Base-by-base conservation (phyloP, 2,113 vertebrate genomes). In the Sylvilagus bachmani region DNA sequence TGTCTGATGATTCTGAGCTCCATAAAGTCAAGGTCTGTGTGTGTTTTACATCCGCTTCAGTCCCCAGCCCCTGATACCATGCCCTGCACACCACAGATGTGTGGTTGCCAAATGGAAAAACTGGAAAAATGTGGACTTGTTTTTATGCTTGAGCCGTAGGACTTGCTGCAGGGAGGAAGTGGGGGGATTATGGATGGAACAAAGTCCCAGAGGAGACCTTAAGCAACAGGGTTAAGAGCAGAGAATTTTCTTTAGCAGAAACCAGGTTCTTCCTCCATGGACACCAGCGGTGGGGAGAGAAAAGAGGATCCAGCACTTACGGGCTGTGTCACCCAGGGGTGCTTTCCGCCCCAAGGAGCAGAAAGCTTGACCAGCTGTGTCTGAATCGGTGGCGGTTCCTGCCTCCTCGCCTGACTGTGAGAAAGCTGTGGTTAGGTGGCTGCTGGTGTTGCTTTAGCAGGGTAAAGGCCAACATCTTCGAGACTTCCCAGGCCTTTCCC, bases 201-300 rank as follows among this genome's bases (percentile, higher is more conserved):
- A 29, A 19, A 16, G n/a, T 93, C 90, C 84, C 87, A 55, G 49
- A 86, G 70, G 82, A 82, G 44, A 79, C 73, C 71, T 81, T 80
- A 44, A 92, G 71, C 38, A 13, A 67, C 25, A 71, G 21, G 33
- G 69, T 94, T 62, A 88, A 95, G 31, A 86, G 36, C 78, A 95
- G 78, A 90, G 90, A 77, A 61, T 78, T 93, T 88, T 90, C 62
- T 80, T 81, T 79, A 49, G 49, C 70, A 91, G 87, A 88, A 89
- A 64, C 27, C 90, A n/a, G 67, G 10, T 36, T 33, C 66, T 91
- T 92, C 11, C 21, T 91, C 88, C 71, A 67, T 22, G 22, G 89
- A 85, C 36, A 94, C 67, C 82, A 67, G 36, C 84, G 51, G 33
- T 87, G 77, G n/a, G 64, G 44, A 11, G 19, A 14, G 14, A 14